These are phyloP conservation scores for Drosophila guanche DNA, from an alignment of 1,140 invertebrate genomes.

Conservation along the genomic window DNA sequence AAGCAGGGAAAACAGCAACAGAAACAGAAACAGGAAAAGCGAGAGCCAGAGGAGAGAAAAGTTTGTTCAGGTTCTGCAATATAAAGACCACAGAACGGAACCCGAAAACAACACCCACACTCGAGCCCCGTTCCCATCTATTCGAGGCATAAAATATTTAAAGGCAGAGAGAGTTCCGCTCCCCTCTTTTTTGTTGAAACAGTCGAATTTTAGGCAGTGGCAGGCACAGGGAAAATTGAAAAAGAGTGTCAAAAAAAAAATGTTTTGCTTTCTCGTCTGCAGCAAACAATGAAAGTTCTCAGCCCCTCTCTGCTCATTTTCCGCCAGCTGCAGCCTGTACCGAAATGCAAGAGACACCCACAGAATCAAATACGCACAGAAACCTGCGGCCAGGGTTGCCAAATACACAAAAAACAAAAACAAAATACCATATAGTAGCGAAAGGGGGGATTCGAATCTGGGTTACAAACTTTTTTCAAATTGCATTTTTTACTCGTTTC, in stretches of 20 bases:
- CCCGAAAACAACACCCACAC: conserved; percentile 32
- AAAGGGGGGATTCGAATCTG: conserved; percentile 59
- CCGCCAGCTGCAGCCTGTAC: conserved; percentile 58
- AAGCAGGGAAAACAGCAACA: conserved; percentile 28
- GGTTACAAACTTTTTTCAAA: conserved; percentile 67
- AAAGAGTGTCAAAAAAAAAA: conserved; percentile 50
- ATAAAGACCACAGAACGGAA: conserved; percentile 58
- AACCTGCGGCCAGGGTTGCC: conserved; percentile 47
- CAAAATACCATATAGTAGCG: conserved; percentile 36
- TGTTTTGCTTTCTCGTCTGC: conserved; percentile 28
- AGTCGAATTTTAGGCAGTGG: conserved; percentile 31
- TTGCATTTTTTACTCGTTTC: conserved; percentile 25
- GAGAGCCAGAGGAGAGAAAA: conserved; percentile 38
- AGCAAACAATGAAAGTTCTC: conserved; percentile 53
- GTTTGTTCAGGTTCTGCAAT: conserved; percentile 59
- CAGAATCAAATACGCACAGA: conserved; percentile 10
- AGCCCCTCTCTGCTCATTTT: conserved; percentile 51
- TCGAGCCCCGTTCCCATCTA: conserved; percentile 16
- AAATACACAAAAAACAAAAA: conserved; percentile 11
- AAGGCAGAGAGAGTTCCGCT: conserved; percentile 8
- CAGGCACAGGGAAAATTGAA: neutral
- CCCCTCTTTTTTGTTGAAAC: conserved; percentile 29
- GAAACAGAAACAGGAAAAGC: conserved; percentile 54
- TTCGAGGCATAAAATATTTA: conserved; percentile 49
- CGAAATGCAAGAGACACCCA: conserved; percentile 55